phyloP scores from a whole-genome alignment of 2,113 vertebrate genomes.

The Illadopsis cleaveri region DNA sequence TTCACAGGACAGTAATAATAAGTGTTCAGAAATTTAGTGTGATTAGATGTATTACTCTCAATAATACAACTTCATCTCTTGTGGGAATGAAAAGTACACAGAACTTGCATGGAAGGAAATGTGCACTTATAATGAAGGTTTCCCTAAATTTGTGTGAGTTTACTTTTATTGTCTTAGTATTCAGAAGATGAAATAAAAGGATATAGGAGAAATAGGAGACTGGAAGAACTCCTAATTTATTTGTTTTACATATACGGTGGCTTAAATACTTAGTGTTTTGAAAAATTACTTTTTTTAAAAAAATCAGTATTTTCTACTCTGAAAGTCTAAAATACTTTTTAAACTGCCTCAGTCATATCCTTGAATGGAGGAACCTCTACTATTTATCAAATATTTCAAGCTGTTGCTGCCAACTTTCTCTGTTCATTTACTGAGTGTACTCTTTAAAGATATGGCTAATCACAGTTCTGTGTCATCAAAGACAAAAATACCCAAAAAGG shows the following conservation, averaged over 20 bases:
- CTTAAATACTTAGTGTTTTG: neutral
- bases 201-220: neutral
- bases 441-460: conserved; percentile 6
- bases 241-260: neutral
- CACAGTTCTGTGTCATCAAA: neutral
- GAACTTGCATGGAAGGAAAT: neutral
- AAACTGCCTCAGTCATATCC: conserved; percentile 21
- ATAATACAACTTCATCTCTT: neutral
- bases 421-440: conserved; percentile 15
- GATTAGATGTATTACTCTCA: neutral
- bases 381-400: conserved; percentile 61
- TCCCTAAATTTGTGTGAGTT: neutral
- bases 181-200: neutral
- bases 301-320: conserved; percentile 45
- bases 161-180: neutral
- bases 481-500: conserved; percentile 18
- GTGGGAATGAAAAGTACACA: neutral
- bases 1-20: neutral
- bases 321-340: conserved; percentile 52
- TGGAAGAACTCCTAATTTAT: neutral
- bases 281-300: neutral
- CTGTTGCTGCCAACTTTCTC: conserved; percentile 38
- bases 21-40: neutral
- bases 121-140: neutral
- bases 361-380: conserved; percentile 12